Percentiles rank a stretch among this genome's conserved stretches.
These are phyloP conservation scores for Agriopis leucophaearia DNA, from an alignment of 2,888 invertebrate species.

Conservation along the genomic window DNA sequence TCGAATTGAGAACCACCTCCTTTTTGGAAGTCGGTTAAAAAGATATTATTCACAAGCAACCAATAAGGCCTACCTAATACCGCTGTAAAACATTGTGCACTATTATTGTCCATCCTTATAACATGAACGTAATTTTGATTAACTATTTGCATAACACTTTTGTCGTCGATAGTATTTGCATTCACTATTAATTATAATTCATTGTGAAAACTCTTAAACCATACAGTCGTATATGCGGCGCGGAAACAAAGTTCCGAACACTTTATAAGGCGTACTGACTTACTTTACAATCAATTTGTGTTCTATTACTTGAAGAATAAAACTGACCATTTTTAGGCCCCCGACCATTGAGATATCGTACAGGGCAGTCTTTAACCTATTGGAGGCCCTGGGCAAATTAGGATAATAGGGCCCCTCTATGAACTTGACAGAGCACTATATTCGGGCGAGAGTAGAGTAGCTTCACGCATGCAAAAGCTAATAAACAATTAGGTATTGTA, in stretches of 20 bases:
- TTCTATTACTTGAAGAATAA: neutral
- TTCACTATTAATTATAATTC: slow-evolving; percentile 39
- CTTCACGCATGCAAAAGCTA: too few species aligned
- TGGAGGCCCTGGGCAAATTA: too few species aligned
- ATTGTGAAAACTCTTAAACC: slow-evolving; percentile 41
- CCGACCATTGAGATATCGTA: too few species aligned
- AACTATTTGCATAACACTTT: slow-evolving; percentile 17
- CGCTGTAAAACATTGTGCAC: neutral
- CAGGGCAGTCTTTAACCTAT: too few species aligned
- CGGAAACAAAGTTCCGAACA: slow-evolving; percentile 21
- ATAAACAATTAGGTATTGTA: too few species aligned
- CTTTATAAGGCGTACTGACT: slow-evolving; percentile 11
- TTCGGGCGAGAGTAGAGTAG: too few species aligned
- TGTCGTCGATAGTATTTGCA: slow-evolving; percentile 30
- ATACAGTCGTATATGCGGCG: slow-evolving; percentile 28
- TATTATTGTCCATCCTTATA: slow-evolving; percentile 1
- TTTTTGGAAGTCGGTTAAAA: too few species aligned
- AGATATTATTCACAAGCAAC: neutral
- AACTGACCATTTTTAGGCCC: neutral
- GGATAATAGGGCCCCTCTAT: too few species aligned
- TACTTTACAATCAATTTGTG: neutral
- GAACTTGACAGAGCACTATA: too few species aligned
- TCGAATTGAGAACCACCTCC: too few species aligned
- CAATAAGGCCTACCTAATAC: neutral
- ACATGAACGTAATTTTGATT: slow-evolving; percentile 5